Evolutionary conservation across 2,888 invertebrate genomes (phyloP), one percentile per base, ranked within the genome.

Genomic region (Sipunculus nudus): DNA sequence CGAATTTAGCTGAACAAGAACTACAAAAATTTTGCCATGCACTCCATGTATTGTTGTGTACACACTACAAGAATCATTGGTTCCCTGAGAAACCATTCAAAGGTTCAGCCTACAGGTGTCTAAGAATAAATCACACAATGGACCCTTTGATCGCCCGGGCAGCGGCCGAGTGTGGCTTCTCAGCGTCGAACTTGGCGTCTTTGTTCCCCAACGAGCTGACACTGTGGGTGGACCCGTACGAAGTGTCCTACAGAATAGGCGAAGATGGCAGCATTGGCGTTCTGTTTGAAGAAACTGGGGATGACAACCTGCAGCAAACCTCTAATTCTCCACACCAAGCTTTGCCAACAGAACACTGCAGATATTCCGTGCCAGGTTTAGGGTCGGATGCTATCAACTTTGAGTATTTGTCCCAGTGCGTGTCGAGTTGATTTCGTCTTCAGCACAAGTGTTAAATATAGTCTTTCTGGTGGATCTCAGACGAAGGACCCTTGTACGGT

Each of bases 221-320:
- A 31, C 87, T 91, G 84, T 91, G 91, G 91, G 89, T 91, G 66
- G 91, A 91, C 78, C 91, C 91, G 2, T 85, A 86, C 71, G 90
- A 91, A 84, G 91, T 91, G 8, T 87, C 88, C 13, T 89, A 89
- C 80, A 83, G 89, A 73, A 88, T 89, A 72, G 88, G 89, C 26
- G 89, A 89, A 75, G 88, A 88, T 74, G 89, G 89, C 26, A 88
- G 88, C 69, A 88, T 88, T 67, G 88, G 88, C 66, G 86, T 88
- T 0, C 78, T 88, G 8, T 88, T 85, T n/a, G n/a, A n/a, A n/a
- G n/a, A n/a, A n/a, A n/a, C n/a, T n/a, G n/a, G n/a, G n/a, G n/a
- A n/a, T n/a, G n/a, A n/a, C n/a, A n/a, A n/a, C n/a, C n/a, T n/a
- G n/a, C n/a, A n/a, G n/a, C n/a, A n/a, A n/a, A n/a, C n/a, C n/a